Evolutionary conservation across 2,113 vertebrate species (phyloP), one percentile per base, ranked within the genome.

Genomic region (Lutjanus erythropterus): DNA sequence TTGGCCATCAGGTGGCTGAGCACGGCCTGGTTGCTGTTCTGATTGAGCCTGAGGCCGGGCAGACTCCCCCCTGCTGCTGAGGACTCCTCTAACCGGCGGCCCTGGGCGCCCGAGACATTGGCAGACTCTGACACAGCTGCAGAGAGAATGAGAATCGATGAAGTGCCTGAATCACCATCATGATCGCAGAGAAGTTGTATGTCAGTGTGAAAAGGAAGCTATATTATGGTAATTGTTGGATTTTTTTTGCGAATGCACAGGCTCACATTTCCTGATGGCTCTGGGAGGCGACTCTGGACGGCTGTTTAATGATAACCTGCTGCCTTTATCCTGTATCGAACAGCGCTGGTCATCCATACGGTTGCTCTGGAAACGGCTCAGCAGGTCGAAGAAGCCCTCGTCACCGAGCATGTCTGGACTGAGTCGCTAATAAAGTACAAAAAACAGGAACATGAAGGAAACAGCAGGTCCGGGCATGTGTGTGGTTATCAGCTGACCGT

Each of bases 311-410:
- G 95, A 66, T 18, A 92, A 44, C 42, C 88, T 81, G 90, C 86
- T 95, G 78, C 93, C 93, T 60, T 94, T 94, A 27, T 96, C 95
- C 65, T 92, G 91, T 61, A 99, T 93, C 65, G 92, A 96, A 72
- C 96, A 99, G 58, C 97, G 95, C 85, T 99, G 97, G 84, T 99
- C 97, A 16, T 99, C 98, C 97, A 99, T 99, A 67, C 98, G 96
- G 86, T 96, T 99, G 93, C 97, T 99, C 88, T 99, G 98, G 94
- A 99, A 99, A 35, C 97, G 95, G 77, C 97, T 98, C 71, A 99
- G 91, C 58, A 99, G 93, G 87, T 99, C 98, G 85, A 99, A 98
- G 93, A 99, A 99, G 5, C 96, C 96, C 86, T 99, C 97, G 2
- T 99, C 97, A 76, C 96, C 97, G 42, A 96, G 55, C 47, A 92